Conservation (phyloP, 2,113 vertebrate genomes). For the Empidonax alnorum region DNA sequence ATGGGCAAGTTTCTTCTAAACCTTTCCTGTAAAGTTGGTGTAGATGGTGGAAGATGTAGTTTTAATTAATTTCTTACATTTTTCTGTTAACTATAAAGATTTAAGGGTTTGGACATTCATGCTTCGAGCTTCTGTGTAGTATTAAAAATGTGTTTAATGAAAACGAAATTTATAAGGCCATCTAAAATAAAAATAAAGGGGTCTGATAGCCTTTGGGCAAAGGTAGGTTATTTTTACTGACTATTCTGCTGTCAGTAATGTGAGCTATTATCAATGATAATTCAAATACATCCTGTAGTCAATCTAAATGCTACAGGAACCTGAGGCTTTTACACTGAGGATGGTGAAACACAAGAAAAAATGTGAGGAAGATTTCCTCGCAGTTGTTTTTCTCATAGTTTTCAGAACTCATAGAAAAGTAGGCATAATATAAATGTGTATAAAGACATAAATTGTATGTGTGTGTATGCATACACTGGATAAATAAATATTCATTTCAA, state of each 20-base stretch:
- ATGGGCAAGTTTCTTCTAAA: neutral
- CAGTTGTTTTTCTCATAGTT: neutral
- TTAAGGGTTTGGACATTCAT: neutral
- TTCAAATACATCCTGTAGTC: neutral
- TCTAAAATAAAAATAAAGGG: neutral
- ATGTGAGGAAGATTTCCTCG: neutral
- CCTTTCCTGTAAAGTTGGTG: neutral
- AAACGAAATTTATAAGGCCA: neutral
- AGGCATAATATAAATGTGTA: neutral
- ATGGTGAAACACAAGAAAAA: neutral
- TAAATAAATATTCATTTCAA: neutral
- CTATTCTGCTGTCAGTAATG: neutral
- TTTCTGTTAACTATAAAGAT: neutral
- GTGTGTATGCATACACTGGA: neutral
- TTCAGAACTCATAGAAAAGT: neutral
- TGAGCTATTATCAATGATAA: neutral
- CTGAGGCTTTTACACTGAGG: neutral
- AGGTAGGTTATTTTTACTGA: neutral
- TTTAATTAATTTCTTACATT: neutral
- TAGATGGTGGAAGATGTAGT: neutral
- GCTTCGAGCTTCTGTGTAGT: neutral
- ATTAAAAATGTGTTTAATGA: neutral
- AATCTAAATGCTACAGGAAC: neutral
- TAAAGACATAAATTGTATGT: neutral
- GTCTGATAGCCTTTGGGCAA: neutral